These are phyloP conservation scores for Oceanodroma leucorhoa DNA, from an alignment of 2,797 vertebrate genomes.

Conservation along the genomic window DNA sequence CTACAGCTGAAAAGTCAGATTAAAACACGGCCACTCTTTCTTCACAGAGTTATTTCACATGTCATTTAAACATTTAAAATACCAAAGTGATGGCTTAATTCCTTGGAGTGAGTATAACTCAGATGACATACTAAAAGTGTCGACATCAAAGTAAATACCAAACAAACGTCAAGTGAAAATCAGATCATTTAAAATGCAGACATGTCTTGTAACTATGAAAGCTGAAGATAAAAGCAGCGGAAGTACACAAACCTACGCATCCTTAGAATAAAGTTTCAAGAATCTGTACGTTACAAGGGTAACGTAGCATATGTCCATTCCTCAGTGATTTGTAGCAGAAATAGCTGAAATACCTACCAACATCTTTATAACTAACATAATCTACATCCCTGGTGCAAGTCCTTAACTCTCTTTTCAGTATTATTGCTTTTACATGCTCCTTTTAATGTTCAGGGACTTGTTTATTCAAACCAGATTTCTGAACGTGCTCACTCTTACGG, in stretches of 20 bases:
- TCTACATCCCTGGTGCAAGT: not conserved
- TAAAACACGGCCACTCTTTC: slow-evolving; percentile 25
- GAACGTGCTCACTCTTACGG: rapidly evolving
- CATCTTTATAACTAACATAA: not conserved
- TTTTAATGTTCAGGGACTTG: not conserved
- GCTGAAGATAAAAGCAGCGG: not conserved
- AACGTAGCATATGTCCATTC: not conserved
- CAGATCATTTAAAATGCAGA: slow-evolving; percentile 38
- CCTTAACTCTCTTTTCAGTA: not conserved
- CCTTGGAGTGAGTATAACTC: not conserved
- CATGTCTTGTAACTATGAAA: not conserved
- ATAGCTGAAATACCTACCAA: not conserved
- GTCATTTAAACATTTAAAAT: slow-evolving; percentile 37
- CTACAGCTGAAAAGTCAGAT: slow-evolving; percentile 23
- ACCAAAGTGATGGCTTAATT: not conserved
- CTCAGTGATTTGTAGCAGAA: not conserved
- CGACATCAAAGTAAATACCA: slow-evolving; percentile 6
- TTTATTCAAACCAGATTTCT: not conserved
- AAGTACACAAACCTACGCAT: not conserved
- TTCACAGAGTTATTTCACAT: slow-evolving; percentile 34
- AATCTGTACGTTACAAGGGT: not conserved
- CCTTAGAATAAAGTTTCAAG: not conserved
- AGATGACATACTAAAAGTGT: not conserved
- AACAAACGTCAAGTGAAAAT: not conserved
- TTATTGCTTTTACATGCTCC: not conserved